Base-by-base conservation (phyloP, 1,140 invertebrate genomes). In the Drosophila ficusphila region DNA sequence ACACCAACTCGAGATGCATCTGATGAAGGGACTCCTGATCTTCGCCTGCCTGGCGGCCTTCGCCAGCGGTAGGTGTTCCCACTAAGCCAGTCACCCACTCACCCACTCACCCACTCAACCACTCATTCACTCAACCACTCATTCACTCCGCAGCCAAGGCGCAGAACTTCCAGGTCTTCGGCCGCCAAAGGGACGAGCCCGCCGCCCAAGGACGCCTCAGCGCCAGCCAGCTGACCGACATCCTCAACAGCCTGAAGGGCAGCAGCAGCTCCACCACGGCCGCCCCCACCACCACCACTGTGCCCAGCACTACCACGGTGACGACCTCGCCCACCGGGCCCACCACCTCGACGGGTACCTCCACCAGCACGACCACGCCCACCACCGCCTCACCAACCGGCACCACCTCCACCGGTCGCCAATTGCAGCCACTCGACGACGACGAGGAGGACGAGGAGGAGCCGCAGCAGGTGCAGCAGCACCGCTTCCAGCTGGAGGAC, bases 41-140 rank as follows among this genome's bases (percentile, higher is more conserved):
- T 68, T 77, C 19, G 68, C 53, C 60, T 86, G 82, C 73, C 65
- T 89, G 69, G 82, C 61, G 48, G 70, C 46, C 36, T 14, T 61
- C 8, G 82, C 56, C 9, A 82, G 23, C 34, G 82, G 82, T 89
- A 46, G 69, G 77, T 72, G 3, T 4, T 23, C 16, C 11, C 25
- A 19, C 4, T 31, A 38, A 46, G 3, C 16, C 5, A 2, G 3
- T 33, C n/a, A n/a, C n/a, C n/a, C n/a, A n/a, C n/a, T n/a, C n/a
- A n/a, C n/a, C n/a, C n/a, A n/a, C n/a, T n/a, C n/a, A n/a, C n/a
- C n/a, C n/a, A n/a, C n/a, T n/a, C n/a, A n/a, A n/a, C n/a, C n/a
- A n/a, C n/a, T n/a, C n/a, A n/a, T n/a, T n/a, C n/a, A n/a, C n/a
- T n/a, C n/a, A n/a, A n/a, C n/a, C n/a, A n/a, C n/a, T n/a, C n/a